Base-by-base conservation (phyloP, 2,797 vertebrate genomes). In the Takifugu ocellatus region DNA sequence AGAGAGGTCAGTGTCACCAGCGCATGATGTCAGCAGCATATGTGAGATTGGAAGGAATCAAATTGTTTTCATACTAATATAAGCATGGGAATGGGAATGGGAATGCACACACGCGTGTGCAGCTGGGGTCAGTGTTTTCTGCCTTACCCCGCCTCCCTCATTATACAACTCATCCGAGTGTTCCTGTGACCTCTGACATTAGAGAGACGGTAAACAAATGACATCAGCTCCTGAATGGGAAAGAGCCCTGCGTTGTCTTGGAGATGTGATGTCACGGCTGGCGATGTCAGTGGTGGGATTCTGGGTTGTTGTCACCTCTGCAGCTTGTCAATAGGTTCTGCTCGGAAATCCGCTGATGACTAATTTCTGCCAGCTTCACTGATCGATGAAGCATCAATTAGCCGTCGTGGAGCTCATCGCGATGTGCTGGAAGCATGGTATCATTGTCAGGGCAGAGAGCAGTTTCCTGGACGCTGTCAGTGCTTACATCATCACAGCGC, bases 1-100 rank as follows among this genome's bases (percentile, higher is more conserved):
- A 98, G 42, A 92, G 90, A 96, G 96, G 96, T 98, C 82, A 92
- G 94, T 87, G 49, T 46, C 76, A 43, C 56, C 3, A 17, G 66
- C 55, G 53, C 49, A 43, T 56, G 67, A 62, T 75, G 49, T 44
- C 50, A 61, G 60, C 68, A 77, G 61, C 60, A 47, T 62, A 49
- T 48, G 53, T 26, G 50, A 49, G 51, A 42, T 48, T 61, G 50
- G 54, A 33, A 24, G n/a, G 46, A 42, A 53, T 53, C 49, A 42
- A 29, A 51, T 11, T 51, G 14, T 65, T 39, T 39, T 74, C 36
- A 39, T 39, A 10, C 36, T 12, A 10, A 4, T 39, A 39, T 39
- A 39, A 39, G 12, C 36, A 39, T 14, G 36, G 36, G 2, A 39
- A 39, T 46, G 36, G 36, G 2, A 39, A 39, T 46, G 16, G 44